Percentiles rank a stretch among this genome's conserved stretches.
phyloP scores from a whole-genome alignment of 1,140 invertebrate genomes.

The Aphelinus atriplicis region DNA sequence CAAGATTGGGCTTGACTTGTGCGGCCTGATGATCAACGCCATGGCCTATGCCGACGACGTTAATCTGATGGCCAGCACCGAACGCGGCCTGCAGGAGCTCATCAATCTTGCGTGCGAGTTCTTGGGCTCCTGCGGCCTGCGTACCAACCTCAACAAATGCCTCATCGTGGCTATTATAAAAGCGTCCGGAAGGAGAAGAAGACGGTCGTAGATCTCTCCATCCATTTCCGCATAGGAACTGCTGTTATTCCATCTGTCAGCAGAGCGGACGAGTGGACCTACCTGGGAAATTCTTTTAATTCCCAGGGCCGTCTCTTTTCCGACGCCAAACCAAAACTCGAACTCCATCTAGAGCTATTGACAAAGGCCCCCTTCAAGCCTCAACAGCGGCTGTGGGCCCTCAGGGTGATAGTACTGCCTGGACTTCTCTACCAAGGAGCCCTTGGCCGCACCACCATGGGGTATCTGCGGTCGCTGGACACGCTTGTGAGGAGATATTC shows the following conservation, averaged over 20 bases:
- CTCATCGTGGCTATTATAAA: conserved; percentile 44
- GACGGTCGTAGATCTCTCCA: background rate
- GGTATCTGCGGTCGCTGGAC: conserved; percentile 31
- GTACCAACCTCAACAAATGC: conserved; percentile 52
- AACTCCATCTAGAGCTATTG: background rate
- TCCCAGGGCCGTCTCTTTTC: background rate
- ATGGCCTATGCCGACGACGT: conserved; percentile 63
- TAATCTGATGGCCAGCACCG: conserved; percentile 49
- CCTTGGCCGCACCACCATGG: conserved; percentile 14
- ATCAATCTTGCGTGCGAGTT: background rate
- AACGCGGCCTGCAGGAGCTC: conserved; percentile 29
- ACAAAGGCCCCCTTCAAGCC: conserved; percentile 36
- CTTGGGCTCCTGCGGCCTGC: conserved; percentile 26
- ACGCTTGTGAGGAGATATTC: conserved; percentile 6
- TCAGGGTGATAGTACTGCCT: conserved; percentile 17
- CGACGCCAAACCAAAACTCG: too few species aligned
- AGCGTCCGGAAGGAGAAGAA: conserved; percentile 29
- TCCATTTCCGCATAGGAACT: background rate
- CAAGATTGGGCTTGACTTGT: conserved; percentile 45
- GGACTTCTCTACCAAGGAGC: background rate
- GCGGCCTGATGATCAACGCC: conserved; percentile 34
- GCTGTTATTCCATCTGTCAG: background rate
- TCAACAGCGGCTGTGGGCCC: conserved; percentile 36
- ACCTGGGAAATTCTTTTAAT: background rate
- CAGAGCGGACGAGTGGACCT: background rate